Evolutionary conservation across 1,140 invertebrate species (phyloP).

Genomic region (Calliopsis andreniformis): DNA sequence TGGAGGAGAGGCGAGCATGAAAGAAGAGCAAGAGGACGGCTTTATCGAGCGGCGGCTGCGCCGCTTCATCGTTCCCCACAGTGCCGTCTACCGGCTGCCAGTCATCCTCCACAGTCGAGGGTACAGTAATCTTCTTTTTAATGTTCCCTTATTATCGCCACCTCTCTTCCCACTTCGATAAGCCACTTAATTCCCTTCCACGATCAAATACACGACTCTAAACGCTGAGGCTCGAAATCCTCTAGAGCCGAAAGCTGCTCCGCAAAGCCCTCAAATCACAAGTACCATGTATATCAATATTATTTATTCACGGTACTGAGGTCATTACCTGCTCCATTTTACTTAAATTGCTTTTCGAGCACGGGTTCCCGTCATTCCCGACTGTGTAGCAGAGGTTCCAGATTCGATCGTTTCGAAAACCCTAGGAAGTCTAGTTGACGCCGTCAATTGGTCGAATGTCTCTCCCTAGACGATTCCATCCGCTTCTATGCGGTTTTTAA

Average conservation of each 20-base stretch:
- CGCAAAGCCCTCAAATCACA: too few species aligned
- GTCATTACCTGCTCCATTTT: neutral
- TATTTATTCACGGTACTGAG: neutral
- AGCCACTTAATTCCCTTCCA: neutral
- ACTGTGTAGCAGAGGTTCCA: too few species aligned
- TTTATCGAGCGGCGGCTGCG: constrained; percentile 79
- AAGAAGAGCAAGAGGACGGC: constrained; percentile 37
- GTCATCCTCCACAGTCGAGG: neutral
- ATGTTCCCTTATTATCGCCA: neutral
- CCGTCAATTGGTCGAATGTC: neutral
- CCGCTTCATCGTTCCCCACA: constrained; percentile 34
- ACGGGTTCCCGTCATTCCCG: neutral
- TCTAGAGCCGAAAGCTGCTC: too few species aligned
- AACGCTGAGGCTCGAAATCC: neutral
- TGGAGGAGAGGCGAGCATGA: constrained; percentile 17
- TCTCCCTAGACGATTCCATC: neutral
- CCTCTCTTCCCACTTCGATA: neutral
- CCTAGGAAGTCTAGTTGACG: neutral
- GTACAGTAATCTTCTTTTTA: neutral
- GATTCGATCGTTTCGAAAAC: too few species aligned
- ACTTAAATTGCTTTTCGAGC: neutral
- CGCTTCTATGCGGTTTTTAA: neutral
- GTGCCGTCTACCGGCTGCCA: constrained; percentile 7
- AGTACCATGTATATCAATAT: too few species aligned
- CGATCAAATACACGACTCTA: neutral